Percentiles rank a stretch among this genome's conserved stretches.
phyloP scores from a whole-genome alignment of 2,797 vertebrate species.

The Chrosomus eos region DNA sequence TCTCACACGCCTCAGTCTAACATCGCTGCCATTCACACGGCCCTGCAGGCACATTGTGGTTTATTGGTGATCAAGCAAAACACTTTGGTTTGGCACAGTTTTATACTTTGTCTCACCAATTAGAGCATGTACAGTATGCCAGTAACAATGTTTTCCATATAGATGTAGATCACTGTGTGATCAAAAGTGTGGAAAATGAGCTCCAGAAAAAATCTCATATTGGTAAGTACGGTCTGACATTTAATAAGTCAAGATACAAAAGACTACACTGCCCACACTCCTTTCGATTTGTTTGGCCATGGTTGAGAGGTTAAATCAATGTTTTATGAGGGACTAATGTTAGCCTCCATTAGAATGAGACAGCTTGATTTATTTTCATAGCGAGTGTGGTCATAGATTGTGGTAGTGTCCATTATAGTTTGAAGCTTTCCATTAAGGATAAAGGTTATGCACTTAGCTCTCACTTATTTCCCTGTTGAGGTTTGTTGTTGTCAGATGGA shows the following conservation, averaged over 20 bases:
- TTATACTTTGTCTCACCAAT: not conserved
- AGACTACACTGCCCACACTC: not conserved
- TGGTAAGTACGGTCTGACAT: constrained; percentile 3
- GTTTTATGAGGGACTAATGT: constrained; percentile 22
- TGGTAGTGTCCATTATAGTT: not conserved
- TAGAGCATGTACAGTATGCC: too few species aligned
- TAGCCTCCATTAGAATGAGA: constrained; percentile 25
- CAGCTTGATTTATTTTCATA: constrained; percentile 6
- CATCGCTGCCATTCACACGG: not conserved
- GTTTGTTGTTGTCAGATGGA: not conserved
- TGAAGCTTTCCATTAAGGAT: constrained; percentile 21
- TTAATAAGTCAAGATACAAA: not conserved
- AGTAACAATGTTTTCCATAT: not conserved
- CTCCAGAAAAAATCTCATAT: not conserved
- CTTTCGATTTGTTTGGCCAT: constrained; percentile 4
- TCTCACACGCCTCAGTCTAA: not conserved
- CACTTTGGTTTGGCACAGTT: constrained; percentile 15
- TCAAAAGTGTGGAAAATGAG: not conserved
- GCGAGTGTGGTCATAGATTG: not conserved
- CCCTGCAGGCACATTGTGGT: not conserved
- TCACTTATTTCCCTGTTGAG: not conserved
- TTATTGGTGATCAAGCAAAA: constrained; percentile 3
- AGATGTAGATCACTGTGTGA: not conserved
- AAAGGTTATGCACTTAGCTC: constrained; percentile 15
- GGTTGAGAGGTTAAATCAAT: constrained; percentile 14